Evolutionary conservation across 2,888 invertebrate species (phyloP).

Genomic region (Eupithecia abbreviata): DNA sequence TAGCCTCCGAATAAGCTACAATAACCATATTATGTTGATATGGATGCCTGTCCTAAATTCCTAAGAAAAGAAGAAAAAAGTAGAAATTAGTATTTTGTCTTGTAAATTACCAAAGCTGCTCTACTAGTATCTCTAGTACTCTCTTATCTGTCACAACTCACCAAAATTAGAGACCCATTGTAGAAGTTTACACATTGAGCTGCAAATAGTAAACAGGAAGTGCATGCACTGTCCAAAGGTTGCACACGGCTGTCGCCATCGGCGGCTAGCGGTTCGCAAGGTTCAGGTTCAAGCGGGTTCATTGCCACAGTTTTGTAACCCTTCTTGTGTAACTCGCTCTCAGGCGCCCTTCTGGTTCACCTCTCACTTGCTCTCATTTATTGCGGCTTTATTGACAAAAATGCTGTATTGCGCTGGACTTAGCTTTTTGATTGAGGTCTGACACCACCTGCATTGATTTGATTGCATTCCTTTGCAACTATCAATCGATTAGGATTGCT

Average conservation of each 20-base stretch:
- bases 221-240: slow-evolving; percentile 55
- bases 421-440: neutral
- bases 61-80: too few relatives aligned
- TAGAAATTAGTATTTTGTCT: too few relatives aligned
- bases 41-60: neutral
- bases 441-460: neutral
- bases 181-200: neutral
- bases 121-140: too few relatives aligned
- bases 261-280: slow-evolving; percentile 81
- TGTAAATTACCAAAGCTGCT: too few relatives aligned
- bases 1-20: neutral
- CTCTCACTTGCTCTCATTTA: slow-evolving; percentile 78
- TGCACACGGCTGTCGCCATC: slow-evolving; percentile 65
- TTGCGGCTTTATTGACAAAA: slow-evolving; percentile 58
- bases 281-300: slow-evolving; percentile 82
- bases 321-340: slow-evolving; percentile 83
- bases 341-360: slow-evolving; percentile 71
- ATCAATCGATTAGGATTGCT: neutral
- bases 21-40: neutral
- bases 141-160: neutral
- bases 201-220: slow-evolving; percentile 24
- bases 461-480: neutral
- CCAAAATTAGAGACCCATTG: neutral
- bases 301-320: slow-evolving; percentile 85
- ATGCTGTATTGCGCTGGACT: slow-evolving; percentile 24